Conservation (phyloP, 2,113 vertebrate genomes). For the Erythrocercus mccallii region DNA sequence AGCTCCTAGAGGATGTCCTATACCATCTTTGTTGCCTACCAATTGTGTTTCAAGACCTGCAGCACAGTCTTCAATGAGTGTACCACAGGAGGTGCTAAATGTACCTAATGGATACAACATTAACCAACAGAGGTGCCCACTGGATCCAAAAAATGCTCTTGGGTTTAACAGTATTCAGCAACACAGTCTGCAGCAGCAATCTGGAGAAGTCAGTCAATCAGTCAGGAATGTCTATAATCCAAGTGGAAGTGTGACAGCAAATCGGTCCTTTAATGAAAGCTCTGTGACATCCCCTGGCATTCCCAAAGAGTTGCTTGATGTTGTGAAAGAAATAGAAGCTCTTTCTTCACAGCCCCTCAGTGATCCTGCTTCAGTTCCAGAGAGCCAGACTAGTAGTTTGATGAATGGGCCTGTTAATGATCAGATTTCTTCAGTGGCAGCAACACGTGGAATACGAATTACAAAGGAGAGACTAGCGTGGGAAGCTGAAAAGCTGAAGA, state of each 20-base stretch:
- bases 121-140: background rate
- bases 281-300: background rate
- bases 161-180: slow-evolving; percentile 28
- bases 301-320: background rate
- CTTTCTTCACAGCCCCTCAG: slow-evolving; percentile 1
- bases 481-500: slow-evolving; percentile 52
- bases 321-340: slow-evolving; percentile 4
- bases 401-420: background rate
- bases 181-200: slow-evolving; percentile 8
- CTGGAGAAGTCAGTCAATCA: background rate
- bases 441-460: background rate
- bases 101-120: background rate
- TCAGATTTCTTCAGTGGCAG: background rate
- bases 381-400: background rate
- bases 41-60: slow-evolving; percentile 15
- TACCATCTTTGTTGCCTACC: background rate
- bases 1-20: background rate
- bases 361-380: background rate
- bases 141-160: slow-evolving; percentile 10
- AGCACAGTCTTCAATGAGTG: background rate
- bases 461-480: slow-evolving; percentile 48
- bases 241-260: background rate
- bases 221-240: background rate
- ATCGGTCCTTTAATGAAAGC: background rate
- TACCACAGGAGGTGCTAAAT: background rate